These are phyloP conservation scores for Epinephelus moara DNA, from an alignment of 2,113 vertebrate genomes.

Conservation along the genomic window DNA sequence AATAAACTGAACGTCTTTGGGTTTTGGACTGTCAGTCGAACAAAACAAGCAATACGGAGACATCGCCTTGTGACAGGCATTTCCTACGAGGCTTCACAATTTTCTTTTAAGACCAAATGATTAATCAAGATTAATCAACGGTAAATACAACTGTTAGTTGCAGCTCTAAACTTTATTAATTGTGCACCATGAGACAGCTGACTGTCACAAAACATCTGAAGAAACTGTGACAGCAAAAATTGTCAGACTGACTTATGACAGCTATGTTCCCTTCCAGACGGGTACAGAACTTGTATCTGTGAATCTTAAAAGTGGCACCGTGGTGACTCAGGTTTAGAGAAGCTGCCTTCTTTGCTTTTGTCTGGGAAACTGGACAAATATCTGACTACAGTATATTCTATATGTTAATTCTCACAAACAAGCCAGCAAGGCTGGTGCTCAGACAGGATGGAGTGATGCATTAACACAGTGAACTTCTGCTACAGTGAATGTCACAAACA, in stretches of 20 bases:
- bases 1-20: neutral
- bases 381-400: neutral
- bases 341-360: neutral
- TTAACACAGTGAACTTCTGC: neutral
- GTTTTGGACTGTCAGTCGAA: neutral
- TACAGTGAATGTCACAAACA: neutral
- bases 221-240: neutral
- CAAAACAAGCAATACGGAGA: slow-evolving; percentile 1
- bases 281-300: neutral
- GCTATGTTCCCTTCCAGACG: neutral
- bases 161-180: neutral
- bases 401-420: neutral
- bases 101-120: neutral
- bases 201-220: neutral
- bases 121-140: neutral
- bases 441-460: neutral
- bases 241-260: neutral
- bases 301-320: neutral
- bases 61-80: neutral
- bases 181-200: neutral
- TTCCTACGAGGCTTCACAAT: neutral
- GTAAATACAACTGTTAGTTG: neutral
- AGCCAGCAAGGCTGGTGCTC: neutral
- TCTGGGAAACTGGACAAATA: neutral
- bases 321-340: neutral